phyloP scores from a whole-genome alignment of 2,888 invertebrate species.

The Geotrupes spiniger region DNA sequence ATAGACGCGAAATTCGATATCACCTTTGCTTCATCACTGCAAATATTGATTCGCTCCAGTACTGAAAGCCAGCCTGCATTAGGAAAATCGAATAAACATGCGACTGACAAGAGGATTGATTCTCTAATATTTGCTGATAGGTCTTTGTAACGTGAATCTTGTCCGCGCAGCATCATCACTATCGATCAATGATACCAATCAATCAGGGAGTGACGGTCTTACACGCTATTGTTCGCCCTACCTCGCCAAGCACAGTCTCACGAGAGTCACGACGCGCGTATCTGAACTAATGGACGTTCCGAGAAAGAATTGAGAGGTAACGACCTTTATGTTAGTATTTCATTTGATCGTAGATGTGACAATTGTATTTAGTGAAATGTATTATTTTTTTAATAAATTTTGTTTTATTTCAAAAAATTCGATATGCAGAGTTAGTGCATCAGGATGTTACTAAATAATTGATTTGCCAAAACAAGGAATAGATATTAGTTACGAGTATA shows the following conservation, averaged over 20 bases:
- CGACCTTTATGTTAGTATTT: too few relatives aligned
- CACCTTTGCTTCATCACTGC: slow-evolving; percentile 8
- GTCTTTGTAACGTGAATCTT: slow-evolving; percentile 15
- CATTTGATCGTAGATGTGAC: too few relatives aligned
- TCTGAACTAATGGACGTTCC: too few relatives aligned
- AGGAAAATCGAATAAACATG: slow-evolving; percentile 12
- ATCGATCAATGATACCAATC: slow-evolving; percentile 29
- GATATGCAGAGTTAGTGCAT: too few relatives aligned
- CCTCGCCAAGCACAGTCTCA: not conserved
- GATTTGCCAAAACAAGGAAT: too few relatives aligned
- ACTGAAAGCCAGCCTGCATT: slow-evolving; percentile 8
- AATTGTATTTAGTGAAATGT: too few relatives aligned
- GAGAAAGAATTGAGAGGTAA: too few relatives aligned
- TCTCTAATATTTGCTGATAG: slow-evolving; percentile 17
- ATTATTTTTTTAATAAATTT: too few relatives aligned
- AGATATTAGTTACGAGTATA: too few relatives aligned
- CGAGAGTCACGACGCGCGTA: too few relatives aligned
- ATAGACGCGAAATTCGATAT: slow-evolving; percentile 7
- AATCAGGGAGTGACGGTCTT: slow-evolving; percentile 27
- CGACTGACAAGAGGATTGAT: slow-evolving; percentile 12
- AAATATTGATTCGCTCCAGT: slow-evolving; percentile 7
- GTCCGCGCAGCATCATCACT: slow-evolving; percentile 24
- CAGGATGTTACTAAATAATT: too few relatives aligned
- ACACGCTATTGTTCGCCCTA: slow-evolving; percentile 20
- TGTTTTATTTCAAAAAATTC: too few relatives aligned